Percentiles rank a stretch among this genome's conserved stretches.
phyloP scores from a whole-genome alignment of 2,113 vertebrate species.

The Tretioscincus oriximinensis region DNA sequence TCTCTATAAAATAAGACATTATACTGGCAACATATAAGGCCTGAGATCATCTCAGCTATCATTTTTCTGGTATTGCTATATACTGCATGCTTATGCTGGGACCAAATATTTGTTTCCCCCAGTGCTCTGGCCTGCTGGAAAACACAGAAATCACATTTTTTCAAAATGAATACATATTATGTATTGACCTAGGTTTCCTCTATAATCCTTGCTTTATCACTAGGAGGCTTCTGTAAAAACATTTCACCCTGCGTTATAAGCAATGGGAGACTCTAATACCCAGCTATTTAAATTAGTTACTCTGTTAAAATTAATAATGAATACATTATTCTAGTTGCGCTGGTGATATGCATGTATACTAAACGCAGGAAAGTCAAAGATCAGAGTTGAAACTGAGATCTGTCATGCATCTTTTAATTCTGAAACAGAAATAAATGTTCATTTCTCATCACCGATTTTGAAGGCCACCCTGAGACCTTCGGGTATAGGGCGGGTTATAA shows the following conservation, averaged over 20 bases:
- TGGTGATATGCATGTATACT: too few relatives aligned
- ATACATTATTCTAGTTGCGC: neutral
- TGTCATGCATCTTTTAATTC: too few relatives aligned
- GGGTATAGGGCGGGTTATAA: too few relatives aligned
- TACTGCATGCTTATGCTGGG: neutral
- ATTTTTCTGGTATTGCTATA: neutral
- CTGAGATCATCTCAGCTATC: neutral
- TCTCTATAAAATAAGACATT: neutral
- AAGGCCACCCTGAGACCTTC: too few relatives aligned
- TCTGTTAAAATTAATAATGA: neutral
- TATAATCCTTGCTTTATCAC: slow-evolving; percentile 5
- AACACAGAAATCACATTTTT: neutral
- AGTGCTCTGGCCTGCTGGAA: neutral
- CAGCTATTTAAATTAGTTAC: neutral
- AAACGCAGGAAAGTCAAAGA: neutral
- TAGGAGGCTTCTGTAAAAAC: neutral
- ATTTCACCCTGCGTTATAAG: neutral
- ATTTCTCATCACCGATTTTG: too few relatives aligned
- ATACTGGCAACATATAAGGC: neutral
- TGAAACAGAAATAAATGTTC: too few relatives aligned
- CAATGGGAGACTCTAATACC: neutral
- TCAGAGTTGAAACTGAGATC: too few relatives aligned
- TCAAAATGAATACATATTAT: neutral
- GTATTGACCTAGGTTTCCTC: neutral
- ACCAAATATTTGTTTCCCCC: neutral